Evolutionary conservation across 2,113 vertebrate genomes (phyloP).

Genomic region (Ellobius talpinus): DNA sequence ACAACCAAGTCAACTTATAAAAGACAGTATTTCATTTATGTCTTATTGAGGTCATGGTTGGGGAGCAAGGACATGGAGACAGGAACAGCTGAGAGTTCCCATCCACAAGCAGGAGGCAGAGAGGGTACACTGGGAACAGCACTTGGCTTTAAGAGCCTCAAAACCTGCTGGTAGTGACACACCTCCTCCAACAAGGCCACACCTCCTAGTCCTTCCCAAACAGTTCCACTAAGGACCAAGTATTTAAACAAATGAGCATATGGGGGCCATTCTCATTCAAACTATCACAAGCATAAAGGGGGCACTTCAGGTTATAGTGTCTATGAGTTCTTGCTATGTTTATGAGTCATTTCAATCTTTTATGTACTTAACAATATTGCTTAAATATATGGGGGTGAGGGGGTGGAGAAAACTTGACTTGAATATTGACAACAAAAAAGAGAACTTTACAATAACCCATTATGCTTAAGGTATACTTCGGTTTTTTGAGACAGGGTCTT

Average conservation of each 20-base stretch:
- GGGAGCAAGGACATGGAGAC: not conserved
- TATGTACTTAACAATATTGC: not conserved
- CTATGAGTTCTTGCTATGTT: not conserved
- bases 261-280: not conserved
- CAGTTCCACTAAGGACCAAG: not conserved
- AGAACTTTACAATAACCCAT: not conserved
- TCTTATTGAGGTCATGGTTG: not conserved
- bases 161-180: not conserved
- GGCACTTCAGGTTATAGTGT: not conserved
- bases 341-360: not conserved
- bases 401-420: not conserved
- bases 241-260: not conserved
- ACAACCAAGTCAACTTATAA: not conserved
- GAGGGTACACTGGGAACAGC: not conserved
- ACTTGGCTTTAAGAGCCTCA: not conserved
- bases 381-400: not conserved
- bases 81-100: not conserved
- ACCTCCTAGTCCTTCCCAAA: not conserved
- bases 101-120: not conserved
- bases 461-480: not conserved
- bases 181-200: not conserved
- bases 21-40: not conserved
- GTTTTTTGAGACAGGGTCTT: not conserved
- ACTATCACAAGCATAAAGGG: not conserved
- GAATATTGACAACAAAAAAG: not conserved